phyloP scores from a whole-genome alignment of 2,113 vertebrate genomes.

The Cettia cetti region DNA sequence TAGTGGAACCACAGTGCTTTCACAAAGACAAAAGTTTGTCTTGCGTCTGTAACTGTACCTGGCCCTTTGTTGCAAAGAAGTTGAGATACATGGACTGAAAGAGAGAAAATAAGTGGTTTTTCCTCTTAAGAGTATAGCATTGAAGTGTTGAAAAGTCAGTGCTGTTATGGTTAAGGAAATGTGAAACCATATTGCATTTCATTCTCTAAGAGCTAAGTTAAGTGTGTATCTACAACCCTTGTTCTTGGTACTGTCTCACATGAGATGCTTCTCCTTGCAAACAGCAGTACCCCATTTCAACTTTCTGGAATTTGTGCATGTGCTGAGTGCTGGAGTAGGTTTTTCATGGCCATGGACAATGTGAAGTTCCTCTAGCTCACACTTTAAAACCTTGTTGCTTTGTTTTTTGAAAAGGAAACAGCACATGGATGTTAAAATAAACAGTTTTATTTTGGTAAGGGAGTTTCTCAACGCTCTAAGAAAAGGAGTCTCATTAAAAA shows the following conservation, averaged over 20 bases:
- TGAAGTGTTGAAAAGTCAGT: not conserved
- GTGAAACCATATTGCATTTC: not conserved
- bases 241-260: not conserved
- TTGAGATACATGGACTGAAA: not conserved
- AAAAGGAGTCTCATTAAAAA: not conserved
- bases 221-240: not conserved
- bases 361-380: not conserved
- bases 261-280: not conserved
- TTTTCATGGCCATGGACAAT: not conserved
- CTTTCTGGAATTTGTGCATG: not conserved
- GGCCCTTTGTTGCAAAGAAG: not conserved
- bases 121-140: not conserved
- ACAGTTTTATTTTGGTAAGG: not conserved
- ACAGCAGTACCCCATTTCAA: not conserved
- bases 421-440: not conserved
- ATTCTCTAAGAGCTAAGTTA: not conserved
- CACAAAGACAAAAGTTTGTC: not conserved
- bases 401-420: not conserved
- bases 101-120: rapidly evolving
- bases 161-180: not conserved
- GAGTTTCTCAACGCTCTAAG: not conserved
- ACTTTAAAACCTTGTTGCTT: not conserved
- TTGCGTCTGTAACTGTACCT: not conserved
- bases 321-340: not conserved
- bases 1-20: not conserved